phyloP scores from a whole-genome alignment of 1,140 invertebrate genomes.

The Drosophila orosa region DNA sequence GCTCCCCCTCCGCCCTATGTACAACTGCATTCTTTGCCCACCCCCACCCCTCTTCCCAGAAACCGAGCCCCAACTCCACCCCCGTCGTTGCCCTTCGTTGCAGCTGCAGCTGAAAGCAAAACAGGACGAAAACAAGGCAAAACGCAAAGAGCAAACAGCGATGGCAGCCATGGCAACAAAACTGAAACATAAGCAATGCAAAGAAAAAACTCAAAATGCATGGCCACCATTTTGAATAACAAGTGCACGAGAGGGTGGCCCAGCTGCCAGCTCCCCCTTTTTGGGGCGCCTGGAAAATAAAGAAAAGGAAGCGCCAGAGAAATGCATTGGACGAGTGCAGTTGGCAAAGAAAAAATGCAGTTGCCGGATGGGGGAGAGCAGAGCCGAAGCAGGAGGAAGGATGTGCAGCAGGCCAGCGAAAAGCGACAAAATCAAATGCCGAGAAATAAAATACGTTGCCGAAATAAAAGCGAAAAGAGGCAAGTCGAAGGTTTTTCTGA shows the following conservation, averaged over 20 bases:
- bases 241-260: constrained; percentile 56
- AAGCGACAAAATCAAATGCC: constrained; percentile 79
- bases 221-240: constrained; percentile 82
- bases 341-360: constrained; percentile 72
- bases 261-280: not conserved
- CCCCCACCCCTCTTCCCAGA: not conserved
- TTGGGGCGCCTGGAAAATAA: constrained; percentile 24
- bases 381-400: constrained; percentile 42
- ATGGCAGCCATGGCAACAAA: constrained; percentile 72
- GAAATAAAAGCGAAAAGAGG: constrained; percentile 50
- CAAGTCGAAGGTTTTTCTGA: constrained; percentile 62
- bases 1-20: not conserved
- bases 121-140: constrained; percentile 55
- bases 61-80: not conserved
- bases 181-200: constrained; percentile 72
- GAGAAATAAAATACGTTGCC: constrained; percentile 76
- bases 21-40: constrained; percentile 46
- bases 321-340: constrained; percentile 78
- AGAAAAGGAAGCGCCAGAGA: constrained; percentile 62
- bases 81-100: constrained; percentile 6
- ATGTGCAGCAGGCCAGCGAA: constrained; percentile 45
- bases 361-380: constrained; percentile 44
- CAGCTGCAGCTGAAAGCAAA: constrained; percentile 64
- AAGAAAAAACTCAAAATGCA: constrained; percentile 69
- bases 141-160: constrained; percentile 56